phyloP scores from a whole-genome alignment of 2,888 invertebrate species.

The Crioceris asparagi region DNA sequence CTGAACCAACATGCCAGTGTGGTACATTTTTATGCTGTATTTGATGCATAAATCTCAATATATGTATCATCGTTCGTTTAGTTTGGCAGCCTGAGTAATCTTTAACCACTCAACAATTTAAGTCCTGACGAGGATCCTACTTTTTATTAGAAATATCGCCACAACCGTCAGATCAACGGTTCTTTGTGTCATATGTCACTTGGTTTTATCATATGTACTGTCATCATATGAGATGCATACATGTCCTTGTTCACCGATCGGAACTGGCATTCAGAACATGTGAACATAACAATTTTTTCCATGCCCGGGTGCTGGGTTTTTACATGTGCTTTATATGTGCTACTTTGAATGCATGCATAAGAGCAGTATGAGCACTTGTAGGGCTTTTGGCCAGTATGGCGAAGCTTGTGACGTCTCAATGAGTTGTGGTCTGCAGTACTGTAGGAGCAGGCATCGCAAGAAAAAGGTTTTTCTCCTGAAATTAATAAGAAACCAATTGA shows the following conservation, averaged over 20 bases:
- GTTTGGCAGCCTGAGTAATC: too few species aligned
- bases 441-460: slow-evolving; percentile 63
- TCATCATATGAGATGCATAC: slow-evolving; percentile 45
- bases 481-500: slow-evolving; percentile 14
- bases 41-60: too few species aligned
- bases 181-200: too few species aligned
- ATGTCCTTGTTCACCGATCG: slow-evolving; percentile 55
- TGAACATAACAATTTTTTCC: slow-evolving; percentile 49
- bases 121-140: too few species aligned
- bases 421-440: slow-evolving; percentile 72
- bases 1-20: too few species aligned
- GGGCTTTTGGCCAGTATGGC: slow-evolving; percentile 62
- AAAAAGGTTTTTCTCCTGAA: slow-evolving; percentile 65
- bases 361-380: slow-evolving; percentile 72
- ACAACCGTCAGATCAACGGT: too few species aligned
- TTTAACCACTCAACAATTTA: too few species aligned
- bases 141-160: too few species aligned
- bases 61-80: too few species aligned
- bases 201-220: slow-evolving; percentile 41
- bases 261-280: slow-evolving; percentile 51
- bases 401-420: slow-evolving; percentile 64
- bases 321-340: slow-evolving; percentile 65
- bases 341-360: slow-evolving; percentile 72
- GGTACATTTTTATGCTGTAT: too few species aligned
- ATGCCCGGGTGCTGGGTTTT: slow-evolving; percentile 67